These are phyloP conservation scores for Drosophila kanekoi DNA, from an alignment of 2,888 invertebrate genomes.

Conservation along the genomic window DNA sequence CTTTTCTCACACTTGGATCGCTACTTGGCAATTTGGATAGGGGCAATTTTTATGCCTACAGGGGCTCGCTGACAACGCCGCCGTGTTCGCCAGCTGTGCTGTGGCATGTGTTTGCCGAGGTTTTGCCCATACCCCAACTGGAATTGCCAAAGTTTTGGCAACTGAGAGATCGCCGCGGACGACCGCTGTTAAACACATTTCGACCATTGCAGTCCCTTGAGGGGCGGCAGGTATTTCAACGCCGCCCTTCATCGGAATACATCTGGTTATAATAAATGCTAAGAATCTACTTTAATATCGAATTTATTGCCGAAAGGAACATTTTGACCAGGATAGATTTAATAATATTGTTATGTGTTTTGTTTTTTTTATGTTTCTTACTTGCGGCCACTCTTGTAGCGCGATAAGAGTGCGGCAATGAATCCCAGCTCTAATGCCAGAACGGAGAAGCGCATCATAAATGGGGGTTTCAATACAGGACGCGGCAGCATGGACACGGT, in stretches of 20 bases:
- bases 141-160: slow-evolving; percentile 80
- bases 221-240: slow-evolving; percentile 69
- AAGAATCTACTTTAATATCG: not conserved
- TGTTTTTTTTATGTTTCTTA: slow-evolving; percentile 3
- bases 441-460: slow-evolving; percentile 32
- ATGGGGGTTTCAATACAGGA: slow-evolving; percentile 23
- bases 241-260: slow-evolving; percentile 83
- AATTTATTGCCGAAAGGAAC: slow-evolving; percentile 36
- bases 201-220: slow-evolving; percentile 71
- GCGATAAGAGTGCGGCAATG: slow-evolving; percentile 48
- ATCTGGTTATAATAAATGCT: slow-evolving; percentile 42
- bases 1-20: slow-evolving; percentile 71
- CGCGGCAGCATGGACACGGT: slow-evolving; percentile 11
- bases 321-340: slow-evolving; percentile 5
- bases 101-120: slow-evolving; percentile 89
- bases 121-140: slow-evolving; percentile 85
- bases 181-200: slow-evolving; percentile 66
- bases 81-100: slow-evolving; percentile 89
- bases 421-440: slow-evolving; percentile 58
- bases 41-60: slow-evolving; percentile 78
- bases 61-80: slow-evolving; percentile 91
- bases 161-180: slow-evolving; percentile 56
- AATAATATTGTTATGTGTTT: not conserved
- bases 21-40: slow-evolving; percentile 74
- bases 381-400: slow-evolving; percentile 26